Conservation (phyloP, 2,797 vertebrate genomes). For the Anolis apletophallus region DNA sequence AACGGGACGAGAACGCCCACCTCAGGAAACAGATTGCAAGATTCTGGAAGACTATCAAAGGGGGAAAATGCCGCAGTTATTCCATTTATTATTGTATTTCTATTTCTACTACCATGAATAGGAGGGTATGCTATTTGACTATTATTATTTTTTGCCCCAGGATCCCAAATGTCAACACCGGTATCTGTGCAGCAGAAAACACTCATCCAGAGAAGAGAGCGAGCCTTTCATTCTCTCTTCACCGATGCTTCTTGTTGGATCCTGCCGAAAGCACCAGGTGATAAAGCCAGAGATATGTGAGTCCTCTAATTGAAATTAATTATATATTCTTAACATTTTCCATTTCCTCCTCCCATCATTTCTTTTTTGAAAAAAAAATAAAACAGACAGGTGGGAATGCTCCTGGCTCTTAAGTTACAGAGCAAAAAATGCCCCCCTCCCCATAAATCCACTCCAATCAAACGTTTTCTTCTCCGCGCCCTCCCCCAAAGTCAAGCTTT, state of each 20-base stretch:
- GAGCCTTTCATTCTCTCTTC: slow-evolving; percentile 33
- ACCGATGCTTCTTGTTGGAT: slow-evolving; percentile 17
- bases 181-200: background rate
- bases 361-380: slow-evolving; percentile 71
- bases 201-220: background rate
- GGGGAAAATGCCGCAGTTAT: background rate
- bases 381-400: slow-evolving; percentile 81
- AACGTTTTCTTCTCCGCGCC: slow-evolving; percentile 67
- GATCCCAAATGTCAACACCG: background rate
- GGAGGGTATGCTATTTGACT: background rate
- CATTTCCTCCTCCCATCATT: slow-evolving; percentile 70
- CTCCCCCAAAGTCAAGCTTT: slow-evolving; percentile 75
- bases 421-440: slow-evolving; percentile 64
- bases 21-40: background rate
- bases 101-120: background rate
- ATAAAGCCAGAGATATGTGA: slow-evolving; percentile 71
- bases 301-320: slow-evolving; percentile 82
- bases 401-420: slow-evolving; percentile 75
- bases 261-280: slow-evolving; percentile 60
- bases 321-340: slow-evolving; percentile 83
- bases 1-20: background rate
- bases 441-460: slow-evolving; percentile 76
- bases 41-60: background rate
- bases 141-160: background rate
- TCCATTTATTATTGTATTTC: background rate